Conservation (phyloP, 1,140 invertebrate species). For the Drosophila punjabiensis region DNA sequence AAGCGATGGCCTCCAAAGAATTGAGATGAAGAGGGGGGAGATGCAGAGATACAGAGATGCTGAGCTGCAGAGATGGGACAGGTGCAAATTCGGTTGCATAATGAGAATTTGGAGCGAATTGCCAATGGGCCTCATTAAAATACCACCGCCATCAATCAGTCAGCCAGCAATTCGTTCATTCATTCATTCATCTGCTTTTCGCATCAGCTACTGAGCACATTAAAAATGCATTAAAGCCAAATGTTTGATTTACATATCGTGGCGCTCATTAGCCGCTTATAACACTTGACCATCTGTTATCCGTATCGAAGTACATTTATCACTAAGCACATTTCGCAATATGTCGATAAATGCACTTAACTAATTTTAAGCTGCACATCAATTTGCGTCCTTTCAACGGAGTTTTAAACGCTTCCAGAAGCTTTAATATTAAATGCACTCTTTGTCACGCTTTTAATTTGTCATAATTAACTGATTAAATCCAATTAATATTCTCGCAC, state of each 20-base stretch:
- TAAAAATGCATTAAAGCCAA: slow-evolving; percentile 55
- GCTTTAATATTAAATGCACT: slow-evolving; percentile 18
- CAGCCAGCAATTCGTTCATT: slow-evolving; percentile 33
- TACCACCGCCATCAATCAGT: slow-evolving; percentile 53
- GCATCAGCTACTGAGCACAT: slow-evolving; percentile 44
- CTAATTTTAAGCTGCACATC: not conserved
- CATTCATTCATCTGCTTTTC: slow-evolving; percentile 24
- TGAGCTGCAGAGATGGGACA: slow-evolving; percentile 3
- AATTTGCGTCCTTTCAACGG: not conserved
- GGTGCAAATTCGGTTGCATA: slow-evolving; percentile 47
- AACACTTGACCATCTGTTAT: slow-evolving; percentile 15
- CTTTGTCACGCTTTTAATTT: slow-evolving; percentile 6
- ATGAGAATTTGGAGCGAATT: slow-evolving; percentile 41
- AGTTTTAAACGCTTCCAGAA: not conserved
- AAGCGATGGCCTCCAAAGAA: not conserved
- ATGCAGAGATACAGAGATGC: not conserved
- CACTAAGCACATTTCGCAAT: slow-evolving; percentile 1
- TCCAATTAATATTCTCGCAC: slow-evolving; percentile 27
- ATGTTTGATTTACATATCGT: slow-evolving; percentile 60
- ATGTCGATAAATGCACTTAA: slow-evolving; percentile 9
- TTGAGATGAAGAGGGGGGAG: not conserved
- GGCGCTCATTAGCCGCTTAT: slow-evolving; percentile 36
- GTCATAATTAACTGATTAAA: slow-evolving; percentile 37
- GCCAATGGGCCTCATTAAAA: slow-evolving; percentile 53
- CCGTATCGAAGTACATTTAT: not conserved